phyloP scores from a whole-genome alignment of 2,797 vertebrate genomes.

The Brachymystax lenok region DNA sequence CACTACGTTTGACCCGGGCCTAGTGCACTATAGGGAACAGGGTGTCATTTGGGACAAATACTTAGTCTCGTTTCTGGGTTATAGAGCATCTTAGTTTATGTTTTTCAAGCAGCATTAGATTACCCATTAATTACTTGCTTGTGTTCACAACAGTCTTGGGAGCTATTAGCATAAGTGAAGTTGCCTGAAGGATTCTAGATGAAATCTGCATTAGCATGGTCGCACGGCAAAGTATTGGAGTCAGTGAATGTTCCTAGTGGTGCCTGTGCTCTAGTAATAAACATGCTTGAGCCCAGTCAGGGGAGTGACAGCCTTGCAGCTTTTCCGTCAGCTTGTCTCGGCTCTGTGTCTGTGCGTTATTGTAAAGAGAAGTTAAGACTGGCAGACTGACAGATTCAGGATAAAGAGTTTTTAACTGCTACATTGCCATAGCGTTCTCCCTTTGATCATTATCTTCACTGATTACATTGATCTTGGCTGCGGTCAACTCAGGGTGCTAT shows the following conservation, averaged over 20 bases:
- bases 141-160: not conserved
- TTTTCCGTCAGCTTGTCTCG: not conserved
- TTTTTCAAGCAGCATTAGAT: not conserved
- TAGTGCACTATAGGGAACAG: not conserved
- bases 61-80: not conserved
- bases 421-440: not conserved
- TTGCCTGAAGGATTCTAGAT: not conserved
- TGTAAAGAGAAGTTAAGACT: not conserved
- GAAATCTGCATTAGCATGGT: not conserved
- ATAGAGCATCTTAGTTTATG: not conserved
- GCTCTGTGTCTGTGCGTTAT: not conserved
- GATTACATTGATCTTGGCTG: slow-evolving; percentile 1
- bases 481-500: slow-evolving; percentile 4
- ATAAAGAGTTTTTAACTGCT: not conserved
- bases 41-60: not conserved
- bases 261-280: not conserved
- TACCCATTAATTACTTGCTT: not conserved
- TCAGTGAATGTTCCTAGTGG: not conserved
- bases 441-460: not conserved
- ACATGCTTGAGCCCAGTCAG: not conserved
- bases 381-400: not conserved
- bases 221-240: not conserved
- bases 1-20: not conserved
- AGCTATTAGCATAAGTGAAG: not conserved
- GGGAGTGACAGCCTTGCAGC: not conserved